Evolutionary conservation across 1,140 invertebrate species (phyloP).

Genomic region (Formica selysi): DNA sequence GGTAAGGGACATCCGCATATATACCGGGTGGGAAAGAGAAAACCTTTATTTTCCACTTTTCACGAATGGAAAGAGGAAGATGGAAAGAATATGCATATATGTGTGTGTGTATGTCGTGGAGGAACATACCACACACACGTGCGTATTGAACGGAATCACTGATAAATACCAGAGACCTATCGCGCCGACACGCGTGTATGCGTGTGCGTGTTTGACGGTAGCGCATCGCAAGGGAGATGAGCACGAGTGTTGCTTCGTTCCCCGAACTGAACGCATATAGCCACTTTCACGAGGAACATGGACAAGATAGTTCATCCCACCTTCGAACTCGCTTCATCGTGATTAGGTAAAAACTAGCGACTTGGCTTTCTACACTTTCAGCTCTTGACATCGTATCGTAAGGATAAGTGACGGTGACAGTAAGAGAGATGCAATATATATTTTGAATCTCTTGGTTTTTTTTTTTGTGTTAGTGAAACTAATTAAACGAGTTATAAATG

Average conservation of each 20-base stretch:
- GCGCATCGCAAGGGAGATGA: constrained; percentile 24
- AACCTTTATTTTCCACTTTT: constrained; percentile 28
- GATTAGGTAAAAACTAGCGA: constrained; percentile 44
- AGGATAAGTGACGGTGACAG: neutral
- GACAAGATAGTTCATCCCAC: constrained; percentile 27
- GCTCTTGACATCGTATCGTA: constrained; percentile 1
- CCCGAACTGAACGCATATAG: constrained; percentile 21
- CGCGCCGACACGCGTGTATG: constrained; percentile 26
- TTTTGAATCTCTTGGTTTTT: neutral
- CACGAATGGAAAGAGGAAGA: constrained; percentile 41
- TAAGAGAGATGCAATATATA: neutral
- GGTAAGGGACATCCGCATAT: neutral
- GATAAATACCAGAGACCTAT: constrained; percentile 37
- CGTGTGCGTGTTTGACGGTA: constrained; percentile 10
- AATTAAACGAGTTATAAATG: neutral
- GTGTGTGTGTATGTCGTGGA: neutral
- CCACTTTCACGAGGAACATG: constrained; percentile 44
- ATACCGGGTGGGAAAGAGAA: constrained; percentile 20
- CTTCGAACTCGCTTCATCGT: neutral
- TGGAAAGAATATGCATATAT: neutral
- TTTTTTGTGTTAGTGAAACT: neutral
- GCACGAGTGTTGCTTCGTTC: constrained; percentile 33
- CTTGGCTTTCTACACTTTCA: constrained; percentile 45
- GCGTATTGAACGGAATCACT: constrained; percentile 32
- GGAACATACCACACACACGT: neutral